Evolutionary conservation across 2,888 invertebrate genomes (phyloP).

Genomic region (Lagria hirta): DNA sequence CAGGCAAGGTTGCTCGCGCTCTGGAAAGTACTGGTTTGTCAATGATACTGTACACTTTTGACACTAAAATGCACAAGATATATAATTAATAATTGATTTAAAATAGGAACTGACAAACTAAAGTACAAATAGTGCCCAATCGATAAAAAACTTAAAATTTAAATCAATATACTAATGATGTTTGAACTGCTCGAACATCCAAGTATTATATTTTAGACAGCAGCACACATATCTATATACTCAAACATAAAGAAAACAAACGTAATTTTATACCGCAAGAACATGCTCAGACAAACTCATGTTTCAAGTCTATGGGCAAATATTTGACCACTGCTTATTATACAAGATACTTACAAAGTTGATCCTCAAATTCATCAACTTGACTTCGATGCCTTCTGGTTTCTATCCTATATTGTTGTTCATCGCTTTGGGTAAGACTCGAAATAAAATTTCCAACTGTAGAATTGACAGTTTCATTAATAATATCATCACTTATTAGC

Average conservation of each 20-base stretch:
- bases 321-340: slow-evolving; percentile 3
- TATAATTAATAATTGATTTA: slow-evolving; percentile 8
- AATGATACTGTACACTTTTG: slow-evolving; percentile 49
- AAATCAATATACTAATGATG: too few species aligned
- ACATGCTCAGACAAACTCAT: too few species aligned
- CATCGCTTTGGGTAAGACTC: slow-evolving; percentile 28
- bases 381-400: slow-evolving; percentile 30
- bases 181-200: too few species aligned
- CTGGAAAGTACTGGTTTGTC: slow-evolving; percentile 73
- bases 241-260: too few species aligned
- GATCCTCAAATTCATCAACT: slow-evolving; percentile 43
- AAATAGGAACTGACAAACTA: slow-evolving; percentile 1
- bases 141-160: too few species aligned
- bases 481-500: slow-evolving; percentile 42
- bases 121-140: too few species aligned
- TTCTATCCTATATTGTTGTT: slow-evolving; percentile 29
- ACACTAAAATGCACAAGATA: slow-evolving; percentile 35
- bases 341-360: slow-evolving; percentile 39
- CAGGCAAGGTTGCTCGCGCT: slow-evolving; percentile 77
- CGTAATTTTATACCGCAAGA: too few species aligned
- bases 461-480: slow-evolving; percentile 32
- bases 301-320: too few species aligned
- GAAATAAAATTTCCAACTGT: slow-evolving; percentile 37
- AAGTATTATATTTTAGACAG: too few species aligned
- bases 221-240: too few species aligned